These are phyloP conservation scores for Hoplodrina ambigua DNA, from an alignment of 2,888 invertebrate species.

Conservation along the genomic window DNA sequence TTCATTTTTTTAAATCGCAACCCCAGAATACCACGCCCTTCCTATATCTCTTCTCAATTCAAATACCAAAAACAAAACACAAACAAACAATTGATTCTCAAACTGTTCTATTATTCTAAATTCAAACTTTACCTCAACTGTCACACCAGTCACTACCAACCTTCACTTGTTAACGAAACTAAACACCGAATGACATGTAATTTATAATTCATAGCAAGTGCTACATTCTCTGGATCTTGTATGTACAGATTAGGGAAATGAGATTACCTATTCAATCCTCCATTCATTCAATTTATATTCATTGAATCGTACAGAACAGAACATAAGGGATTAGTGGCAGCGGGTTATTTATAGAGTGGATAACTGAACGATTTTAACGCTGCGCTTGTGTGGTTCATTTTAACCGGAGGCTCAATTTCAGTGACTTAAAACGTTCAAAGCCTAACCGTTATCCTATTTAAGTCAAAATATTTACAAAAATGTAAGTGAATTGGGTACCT, in stretches of 20 bases:
- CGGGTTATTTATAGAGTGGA: conserved; percentile 59
- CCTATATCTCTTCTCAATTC: too few relatives aligned
- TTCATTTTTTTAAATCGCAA: too few relatives aligned
- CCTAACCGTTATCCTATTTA: too few relatives aligned
- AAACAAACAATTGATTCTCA: background rate
- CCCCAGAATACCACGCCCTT: too few relatives aligned
- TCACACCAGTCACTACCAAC: background rate
- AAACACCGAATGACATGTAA: conserved; percentile 42
- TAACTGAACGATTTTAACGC: conserved; percentile 19
- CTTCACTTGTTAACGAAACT: conserved; percentile 19
- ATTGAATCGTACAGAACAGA: conserved; percentile 66
- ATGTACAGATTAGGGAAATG: conserved; percentile 69
- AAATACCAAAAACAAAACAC: background rate
- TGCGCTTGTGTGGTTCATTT: conserved; percentile 30
- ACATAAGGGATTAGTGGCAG: conserved; percentile 64
- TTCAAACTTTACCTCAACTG: conserved; percentile 12
- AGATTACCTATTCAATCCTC: conserved; percentile 68
- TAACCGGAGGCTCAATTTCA: background rate
- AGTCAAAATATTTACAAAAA: too few relatives aligned
- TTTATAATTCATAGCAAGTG: conserved; percentile 48
- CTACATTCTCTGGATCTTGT: conserved; percentile 42
- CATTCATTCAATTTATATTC: conserved; percentile 73
- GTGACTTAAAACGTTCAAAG: too few relatives aligned
- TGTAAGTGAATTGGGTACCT: too few relatives aligned
- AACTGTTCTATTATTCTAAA: background rate